Evolutionary conservation across 2,797 vertebrate species (phyloP), one percentile per base, ranked within the genome.

Genomic region (Yasuhikotakia modesta): DNA sequence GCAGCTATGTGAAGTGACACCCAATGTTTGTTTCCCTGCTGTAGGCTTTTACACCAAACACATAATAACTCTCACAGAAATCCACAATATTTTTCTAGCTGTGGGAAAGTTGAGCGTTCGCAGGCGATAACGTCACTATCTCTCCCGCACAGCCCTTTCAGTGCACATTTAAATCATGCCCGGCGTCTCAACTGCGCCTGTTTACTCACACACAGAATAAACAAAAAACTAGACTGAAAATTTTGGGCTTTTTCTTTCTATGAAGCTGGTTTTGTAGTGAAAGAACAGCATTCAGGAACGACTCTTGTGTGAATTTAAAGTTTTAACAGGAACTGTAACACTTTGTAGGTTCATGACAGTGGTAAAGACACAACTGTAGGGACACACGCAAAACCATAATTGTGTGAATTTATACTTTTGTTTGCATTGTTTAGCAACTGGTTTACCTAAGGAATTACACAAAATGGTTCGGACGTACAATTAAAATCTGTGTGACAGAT

Each of bases 61-160:
- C 43, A 32, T 64, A 66, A 35, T 7, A 35, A 35, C 57, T 19
- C 12, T 10, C 57, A 63, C 22, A 52, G 39, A 16, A 32, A 63
- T 6, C 35, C 68, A 75, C 74, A 58, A 27, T 76, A 73, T 80
- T 71, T 60, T 27, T 73, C 61, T 65, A 69, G 60, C 12, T 68
- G 70, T 79, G 45, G 63, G 46, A 79, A 80, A 78, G 68, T 80
- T 61, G 73, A 66, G 79, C 77, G 48, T 58, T 57, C 73, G 65
- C 35, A 35, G 63, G 39, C 83, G 82, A 83, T 84, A 85, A 83
- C 63, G 27, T 19, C 73, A 79, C 74, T 86, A 86, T 87, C 86
- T 85, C 68, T 63, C 58, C n/a, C 22, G 79, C 69, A 75, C 86
- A 87, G 85, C 64, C 50, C 5, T 53, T 69, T 78, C 79, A 53